Evolutionary conservation across 1,140 invertebrate genomes (phyloP), one percentile per base, ranked within the genome.

Genomic region (Frieseomelitta varia): DNA sequence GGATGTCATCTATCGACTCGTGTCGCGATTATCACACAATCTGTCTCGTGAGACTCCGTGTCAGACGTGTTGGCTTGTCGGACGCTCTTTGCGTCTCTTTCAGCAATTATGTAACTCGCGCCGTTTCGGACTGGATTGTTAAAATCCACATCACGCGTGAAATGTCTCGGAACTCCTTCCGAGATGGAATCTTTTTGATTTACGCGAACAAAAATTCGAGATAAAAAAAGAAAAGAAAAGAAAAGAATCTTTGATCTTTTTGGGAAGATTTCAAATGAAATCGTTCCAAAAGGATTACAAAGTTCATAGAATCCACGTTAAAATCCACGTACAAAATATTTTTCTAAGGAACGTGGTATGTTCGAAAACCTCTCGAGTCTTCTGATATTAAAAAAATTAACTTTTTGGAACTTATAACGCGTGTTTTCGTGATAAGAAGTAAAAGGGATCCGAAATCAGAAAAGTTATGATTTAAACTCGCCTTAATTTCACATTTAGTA

Each of bases 11-110:
- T 78, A 71, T 69, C 71, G 77, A 61, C 53, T 58, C 72, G 24
- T 77, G 67, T 84, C 79, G 80, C 61, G 55, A 80, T 58, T 84
- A 77, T 85, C 87, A 53, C 56, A 63, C 72, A 74, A 88, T 80
- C 61, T 39, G 72, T 72, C 53, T 73, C 47, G 47, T 24, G 61
- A 47, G 39, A 47, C 8, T 30, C 17, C 24, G 39, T 24, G 12
- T 53, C 51, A 19, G 51, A 14, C 4, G 10, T 27, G 30, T 30
- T 30, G 30, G 30, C 30, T 30, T 30, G 30, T 30, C 30, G 30
- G 30, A 30, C 30, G 30, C 30, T 30, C 30, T 51, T 83, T 51
- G 61, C 47, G 47, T 81, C 79, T 81, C 58, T 63, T 74, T 81
- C 51, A 67, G 4, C 61, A 55, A 81, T 75, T 75, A 53, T 67